Evolutionary conservation across 2,797 vertebrate genomes (phyloP).

Genomic region (Dendrocincla fuliginosa): DNA sequence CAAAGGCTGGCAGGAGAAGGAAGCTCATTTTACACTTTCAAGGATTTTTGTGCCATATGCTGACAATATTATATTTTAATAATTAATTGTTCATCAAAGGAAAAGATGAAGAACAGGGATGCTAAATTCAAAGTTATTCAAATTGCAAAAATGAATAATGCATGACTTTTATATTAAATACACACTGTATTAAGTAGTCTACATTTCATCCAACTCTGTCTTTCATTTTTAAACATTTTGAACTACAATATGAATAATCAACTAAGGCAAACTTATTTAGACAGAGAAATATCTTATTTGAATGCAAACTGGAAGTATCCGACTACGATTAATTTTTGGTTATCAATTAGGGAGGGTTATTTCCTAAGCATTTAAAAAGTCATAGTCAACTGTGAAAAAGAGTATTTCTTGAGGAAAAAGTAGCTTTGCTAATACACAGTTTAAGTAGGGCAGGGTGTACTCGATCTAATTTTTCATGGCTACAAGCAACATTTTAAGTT

Average conservation of each 20-base stretch:
- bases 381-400: slow-evolving; percentile 47
- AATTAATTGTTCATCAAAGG: slow-evolving; percentile 88
- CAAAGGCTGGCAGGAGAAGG: slow-evolving; percentile 55
- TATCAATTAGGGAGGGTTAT: slow-evolving; percentile 76
- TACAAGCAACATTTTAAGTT: slow-evolving; percentile 61
- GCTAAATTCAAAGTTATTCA: slow-evolving; percentile 87
- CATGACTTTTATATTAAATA: slow-evolving; percentile 86
- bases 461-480: slow-evolving; percentile 69
- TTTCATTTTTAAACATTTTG: slow-evolving; percentile 83
- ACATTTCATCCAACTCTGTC: slow-evolving; percentile 79
- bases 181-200: slow-evolving; percentile 83
- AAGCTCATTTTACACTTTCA: slow-evolving; percentile 69
- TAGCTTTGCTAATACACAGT: slow-evolving; percentile 22
- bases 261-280: slow-evolving; percentile 76
- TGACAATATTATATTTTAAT: slow-evolving; percentile 85
- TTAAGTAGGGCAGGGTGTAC: slow-evolving; percentile 69
- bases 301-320: slow-evolving; percentile 73
- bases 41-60: slow-evolving; percentile 74
- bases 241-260: slow-evolving; percentile 81
- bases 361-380: slow-evolving; percentile 59
- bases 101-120: slow-evolving; percentile 80
- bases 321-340: slow-evolving; percentile 77
- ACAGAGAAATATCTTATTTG: slow-evolving; percentile 76
- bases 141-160: slow-evolving; percentile 84
- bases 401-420: slow-evolving; percentile 35